These are phyloP conservation scores for Pleuronectes platessa DNA, from an alignment of 2,113 vertebrate genomes.

Conservation along the genomic window DNA sequence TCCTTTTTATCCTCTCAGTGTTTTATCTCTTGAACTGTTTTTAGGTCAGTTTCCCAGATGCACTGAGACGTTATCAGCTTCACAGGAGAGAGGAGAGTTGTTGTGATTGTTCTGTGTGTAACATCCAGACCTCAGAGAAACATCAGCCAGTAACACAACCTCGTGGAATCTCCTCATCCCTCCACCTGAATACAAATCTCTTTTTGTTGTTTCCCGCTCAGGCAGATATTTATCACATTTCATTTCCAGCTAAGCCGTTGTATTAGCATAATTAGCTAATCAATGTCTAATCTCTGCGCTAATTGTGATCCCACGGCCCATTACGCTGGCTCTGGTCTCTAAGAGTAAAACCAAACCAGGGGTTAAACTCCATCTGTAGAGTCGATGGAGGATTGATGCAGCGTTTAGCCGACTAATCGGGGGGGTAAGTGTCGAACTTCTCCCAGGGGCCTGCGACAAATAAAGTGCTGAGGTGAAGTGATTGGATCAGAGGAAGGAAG, in stretches of 20 bases:
- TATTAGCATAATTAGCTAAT: constrained; percentile 67
- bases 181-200: not conserved
- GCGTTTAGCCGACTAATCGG: constrained; percentile 47
- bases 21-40: too few relatives aligned
- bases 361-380: constrained; percentile 40
- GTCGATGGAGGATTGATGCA: constrained; percentile 22
- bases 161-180: too few relatives aligned
- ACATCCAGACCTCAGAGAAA: too few relatives aligned
- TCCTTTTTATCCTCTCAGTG: too few relatives aligned
- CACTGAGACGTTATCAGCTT: too few relatives aligned
- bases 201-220: not conserved
- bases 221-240: constrained; percentile 3
- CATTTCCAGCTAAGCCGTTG: constrained; percentile 21
- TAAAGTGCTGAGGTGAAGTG: not conserved
- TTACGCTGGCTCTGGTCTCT: constrained; percentile 37
- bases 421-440: constrained; percentile 23
- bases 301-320: constrained; percentile 61
- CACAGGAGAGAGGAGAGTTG: too few relatives aligned
- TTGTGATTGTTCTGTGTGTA: too few relatives aligned
- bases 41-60: too few relatives aligned
- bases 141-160: too few relatives aligned
- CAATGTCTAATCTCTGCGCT: constrained; percentile 56
- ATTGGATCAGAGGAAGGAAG: not conserved
- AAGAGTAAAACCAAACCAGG: not conserved
- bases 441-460: not conserved